A percentile compares a stretch with the other conserved stretches of the same genome.
Conservation (phyloP, 2,888 invertebrate genomes). For the Leptopilina drosophilae region DNA sequence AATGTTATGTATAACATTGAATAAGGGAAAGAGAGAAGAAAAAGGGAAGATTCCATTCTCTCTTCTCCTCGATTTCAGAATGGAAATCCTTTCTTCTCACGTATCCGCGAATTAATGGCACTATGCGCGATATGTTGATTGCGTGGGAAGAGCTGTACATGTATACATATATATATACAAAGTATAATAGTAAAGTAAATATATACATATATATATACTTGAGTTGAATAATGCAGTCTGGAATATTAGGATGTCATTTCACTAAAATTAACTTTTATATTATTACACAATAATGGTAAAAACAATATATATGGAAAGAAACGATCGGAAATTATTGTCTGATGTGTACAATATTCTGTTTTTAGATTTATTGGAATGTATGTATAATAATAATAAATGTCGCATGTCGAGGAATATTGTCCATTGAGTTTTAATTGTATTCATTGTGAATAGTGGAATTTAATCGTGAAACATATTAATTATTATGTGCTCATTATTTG, state of each 20-base stretch:
- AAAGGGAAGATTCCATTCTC: conserved; percentile 45
- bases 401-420: neutral
- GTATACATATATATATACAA: conserved; percentile 42
- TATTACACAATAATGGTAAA: conserved; percentile 16
- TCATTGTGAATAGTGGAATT: neutral
- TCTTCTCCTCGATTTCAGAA: conserved; percentile 53
- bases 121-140: conserved; percentile 44
- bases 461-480: neutral
- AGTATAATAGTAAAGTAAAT: neutral
- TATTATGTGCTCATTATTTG: neutral
- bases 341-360: too few species aligned
- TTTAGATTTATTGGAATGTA: too few species aligned
- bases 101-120: conserved; percentile 30
- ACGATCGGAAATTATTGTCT: conserved; percentile 3
- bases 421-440: neutral
- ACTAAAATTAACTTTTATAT: neutral
- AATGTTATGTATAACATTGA: conserved; percentile 33
- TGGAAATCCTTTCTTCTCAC: conserved; percentile 62
- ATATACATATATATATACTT: too few species aligned
- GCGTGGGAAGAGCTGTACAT: conserved; percentile 61
- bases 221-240: neutral
- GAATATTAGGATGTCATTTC: neutral
- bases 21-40: conserved; percentile 41
- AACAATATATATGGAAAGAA: conserved; percentile 6
- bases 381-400: too few species aligned